Evolutionary conservation across 2,888 invertebrate species (phyloP).

Genomic region (Eilema depressum): DNA sequence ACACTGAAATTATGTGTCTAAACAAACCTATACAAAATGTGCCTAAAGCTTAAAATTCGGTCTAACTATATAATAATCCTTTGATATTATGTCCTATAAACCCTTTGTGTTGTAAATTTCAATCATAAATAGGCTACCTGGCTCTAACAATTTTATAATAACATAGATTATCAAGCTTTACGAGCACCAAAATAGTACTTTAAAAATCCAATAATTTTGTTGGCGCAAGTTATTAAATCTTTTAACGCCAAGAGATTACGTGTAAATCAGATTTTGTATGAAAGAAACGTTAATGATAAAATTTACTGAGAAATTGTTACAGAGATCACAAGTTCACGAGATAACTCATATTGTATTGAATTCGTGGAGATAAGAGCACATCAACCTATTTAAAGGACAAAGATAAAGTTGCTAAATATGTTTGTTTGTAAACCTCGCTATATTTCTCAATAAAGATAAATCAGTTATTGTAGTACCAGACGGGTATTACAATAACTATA

Average conservation of each 20-base stretch:
- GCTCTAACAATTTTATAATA: neutral
- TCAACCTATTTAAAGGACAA: constrained; percentile 58
- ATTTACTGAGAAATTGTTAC: constrained; percentile 45
- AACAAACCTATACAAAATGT: neutral
- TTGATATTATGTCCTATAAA: neutral
- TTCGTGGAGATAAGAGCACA: constrained; percentile 68
- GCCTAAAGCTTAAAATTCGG: neutral
- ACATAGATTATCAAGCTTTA: neutral
- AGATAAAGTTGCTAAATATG: constrained; percentile 43
- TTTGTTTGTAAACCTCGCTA: constrained; percentile 1
- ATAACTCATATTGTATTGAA: constrained; percentile 60
- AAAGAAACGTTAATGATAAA: neutral
- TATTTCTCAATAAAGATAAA: constrained; percentile 5
- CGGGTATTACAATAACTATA: too few species aligned
- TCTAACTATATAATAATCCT: too few species aligned
- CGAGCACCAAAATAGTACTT: neutral
- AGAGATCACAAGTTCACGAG: constrained; percentile 66
- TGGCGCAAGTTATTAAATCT: neutral
- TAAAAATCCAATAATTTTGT: neutral
- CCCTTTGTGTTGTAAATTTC: neutral
- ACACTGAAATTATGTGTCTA: neutral
- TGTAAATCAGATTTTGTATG: neutral
- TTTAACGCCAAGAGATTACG: neutral
- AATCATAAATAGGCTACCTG: neutral
- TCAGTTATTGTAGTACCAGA: neutral